These are phyloP conservation scores for Noctuana brunneofusca DNA, from an alignment of 2,888 invertebrate species.

Conservation along the genomic window DNA sequence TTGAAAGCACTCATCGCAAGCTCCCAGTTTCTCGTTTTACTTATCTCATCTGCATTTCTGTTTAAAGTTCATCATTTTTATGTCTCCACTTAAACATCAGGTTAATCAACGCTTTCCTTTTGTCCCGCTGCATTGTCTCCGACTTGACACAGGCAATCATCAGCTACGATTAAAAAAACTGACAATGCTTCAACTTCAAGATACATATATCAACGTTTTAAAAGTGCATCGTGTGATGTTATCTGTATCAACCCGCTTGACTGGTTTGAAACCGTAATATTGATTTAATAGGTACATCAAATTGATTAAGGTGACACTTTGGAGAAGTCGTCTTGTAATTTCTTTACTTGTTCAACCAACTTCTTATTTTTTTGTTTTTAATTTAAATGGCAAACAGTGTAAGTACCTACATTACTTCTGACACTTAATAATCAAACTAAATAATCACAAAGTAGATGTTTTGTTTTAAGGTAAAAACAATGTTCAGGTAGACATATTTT, in stretches of 20 bases:
- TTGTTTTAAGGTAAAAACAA: not conserved
- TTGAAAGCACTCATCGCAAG: not conserved
- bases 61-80: slow-evolving; percentile 5
- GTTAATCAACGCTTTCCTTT: slow-evolving; percentile 15
- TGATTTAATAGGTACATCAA: slow-evolving; percentile 40
- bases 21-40: not conserved
- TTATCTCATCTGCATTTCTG: slow-evolving; percentile 7
- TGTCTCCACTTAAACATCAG: not conserved
- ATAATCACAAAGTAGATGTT: too few species aligned
- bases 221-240: slow-evolving; percentile 50
- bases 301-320: slow-evolving; percentile 39
- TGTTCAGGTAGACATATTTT: not conserved
- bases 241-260: slow-evolving; percentile 42
- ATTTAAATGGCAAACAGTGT: not conserved
- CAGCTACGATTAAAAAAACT: slow-evolving; percentile 27
- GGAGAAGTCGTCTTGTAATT: slow-evolving; percentile 18
- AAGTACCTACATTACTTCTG: too few species aligned
- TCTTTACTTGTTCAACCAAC: slow-evolving; percentile 17
- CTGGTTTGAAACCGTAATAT: slow-evolving; percentile 40
- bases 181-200: slow-evolving; percentile 27
- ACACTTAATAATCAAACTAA: not conserved
- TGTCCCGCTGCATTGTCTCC: slow-evolving; percentile 18
- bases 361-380: not conserved
- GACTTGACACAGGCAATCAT: slow-evolving; percentile 16
- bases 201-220: slow-evolving; percentile 40